Conservation (phyloP, 2,797 vertebrate genomes). For the Paramormyrops hopkinsi region DNA sequence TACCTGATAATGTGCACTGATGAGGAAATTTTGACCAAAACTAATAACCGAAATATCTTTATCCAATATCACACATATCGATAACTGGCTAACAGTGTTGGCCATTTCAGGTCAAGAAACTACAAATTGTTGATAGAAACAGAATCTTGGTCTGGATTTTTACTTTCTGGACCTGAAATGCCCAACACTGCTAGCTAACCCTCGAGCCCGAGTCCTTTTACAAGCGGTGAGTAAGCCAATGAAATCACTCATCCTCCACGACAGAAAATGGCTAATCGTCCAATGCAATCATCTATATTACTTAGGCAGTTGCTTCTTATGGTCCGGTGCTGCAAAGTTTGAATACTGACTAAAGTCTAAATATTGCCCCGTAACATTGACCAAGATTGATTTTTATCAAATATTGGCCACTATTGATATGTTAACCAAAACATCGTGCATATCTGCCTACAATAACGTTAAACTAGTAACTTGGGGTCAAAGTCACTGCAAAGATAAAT, state of each 20-base stretch:
- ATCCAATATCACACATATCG: not conserved
- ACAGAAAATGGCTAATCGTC: not conserved
- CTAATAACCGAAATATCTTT: not conserved
- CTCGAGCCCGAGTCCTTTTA: not conserved
- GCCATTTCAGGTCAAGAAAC: not conserved
- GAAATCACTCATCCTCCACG: not conserved
- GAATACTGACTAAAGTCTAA: not conserved
- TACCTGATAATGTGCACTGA: not conserved
- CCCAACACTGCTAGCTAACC: not conserved
- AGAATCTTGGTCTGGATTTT: not conserved
- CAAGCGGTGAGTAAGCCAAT: not conserved
- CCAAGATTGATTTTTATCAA: not conserved
- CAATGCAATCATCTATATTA: not conserved
- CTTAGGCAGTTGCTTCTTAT: not conserved
- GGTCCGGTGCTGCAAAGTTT: not conserved
- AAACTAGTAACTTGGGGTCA: not conserved
- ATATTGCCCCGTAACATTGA: not conserved
- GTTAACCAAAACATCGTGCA: not conserved
- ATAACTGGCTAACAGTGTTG: not conserved
- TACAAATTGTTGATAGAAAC: not conserved
- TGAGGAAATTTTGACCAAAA: not conserved
- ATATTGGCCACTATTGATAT: not conserved
- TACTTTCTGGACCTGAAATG: not conserved
- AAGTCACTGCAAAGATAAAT: not conserved
- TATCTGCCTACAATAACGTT: not conserved